These are phyloP conservation scores for Anadara kagoshimensis DNA, from an alignment of 1,140 invertebrate species.

Conservation along the genomic window DNA sequence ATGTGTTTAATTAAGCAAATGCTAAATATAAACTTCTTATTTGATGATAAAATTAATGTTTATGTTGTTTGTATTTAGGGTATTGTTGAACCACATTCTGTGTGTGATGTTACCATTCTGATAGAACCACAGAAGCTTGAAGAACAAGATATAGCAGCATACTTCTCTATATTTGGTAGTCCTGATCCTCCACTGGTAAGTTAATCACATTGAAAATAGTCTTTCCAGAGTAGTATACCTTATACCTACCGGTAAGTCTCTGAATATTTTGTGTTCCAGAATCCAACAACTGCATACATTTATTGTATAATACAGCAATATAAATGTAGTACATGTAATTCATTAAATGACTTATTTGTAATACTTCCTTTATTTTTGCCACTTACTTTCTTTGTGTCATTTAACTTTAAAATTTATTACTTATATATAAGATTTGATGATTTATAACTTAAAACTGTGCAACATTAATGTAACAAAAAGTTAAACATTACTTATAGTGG, in stretches of 20 bases:
- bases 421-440: too few relatives aligned
- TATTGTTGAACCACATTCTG: conserved; percentile 67
- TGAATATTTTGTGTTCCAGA: too few relatives aligned
- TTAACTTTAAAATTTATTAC: neutral
- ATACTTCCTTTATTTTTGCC: neutral
- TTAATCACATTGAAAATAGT: too few relatives aligned
- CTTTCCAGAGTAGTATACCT: too few relatives aligned
- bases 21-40: neutral
- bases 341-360: neutral
- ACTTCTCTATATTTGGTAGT: conserved; percentile 70
- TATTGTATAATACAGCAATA: too few relatives aligned
- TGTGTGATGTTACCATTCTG: conserved; percentile 66
- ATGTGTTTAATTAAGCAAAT: neutral
- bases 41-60: conserved; percentile 4
- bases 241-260: too few relatives aligned
- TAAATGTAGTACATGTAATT: neutral
- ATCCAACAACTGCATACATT: too few relatives aligned
- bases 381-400: neutral
- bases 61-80: conserved; percentile 51
- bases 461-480: neutral
- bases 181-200: conserved; percentile 66
- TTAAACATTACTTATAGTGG: neutral
- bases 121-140: conserved; percentile 66
- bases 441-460: too few relatives aligned
- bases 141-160: conserved; percentile 64